Base-by-base conservation (phyloP, 2,888 invertebrate species). In the Morpho helenor region DNA sequence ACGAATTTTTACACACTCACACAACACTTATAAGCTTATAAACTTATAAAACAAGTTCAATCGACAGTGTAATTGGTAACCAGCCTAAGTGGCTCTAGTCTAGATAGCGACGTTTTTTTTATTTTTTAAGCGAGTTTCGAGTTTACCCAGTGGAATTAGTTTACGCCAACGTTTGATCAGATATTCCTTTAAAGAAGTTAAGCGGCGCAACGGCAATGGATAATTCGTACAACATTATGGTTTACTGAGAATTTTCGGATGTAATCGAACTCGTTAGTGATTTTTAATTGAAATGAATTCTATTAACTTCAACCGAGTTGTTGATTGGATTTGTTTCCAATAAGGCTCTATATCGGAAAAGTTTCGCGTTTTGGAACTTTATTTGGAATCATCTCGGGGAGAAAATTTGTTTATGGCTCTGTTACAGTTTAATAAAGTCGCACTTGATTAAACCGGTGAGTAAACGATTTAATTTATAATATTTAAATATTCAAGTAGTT, bases 131-230 rank as follows among this genome's bases (percentile, higher is more conserved):
- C 70, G 78, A 81, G 81, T 80, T 83, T 76, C 73, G 76, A 87
- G 87, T 89, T 89, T 85, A 81, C 87, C 82, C 80, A 70, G 64
- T 74, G 84, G 77, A 88, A 89, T 90, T 88, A 87, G 90, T 90
- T 88, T 88, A 82, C 87, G 75, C 74, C 78, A 72, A 77, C 83
- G 84, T 88, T 89, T 87, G 84, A 89, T 89, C 83, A 81, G 83
- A 82, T 86, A 89, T 86, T 85, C 85, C 83, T 82, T 82, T 87
- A 82, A 87, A 82, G 81, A 82, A 79, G 82, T 85, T 81, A 80
- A 82, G 73, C 75, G 74, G 68, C 70, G 75, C 74, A 74, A 68
- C 71, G 75, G 76, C 68, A 71, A 68, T 70, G 70, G 72, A 77
- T 80, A 77, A 82, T 80, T 80, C 75, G 73, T 73, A 68, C 72